Evolutionary conservation across 2,113 vertebrate genomes (phyloP), one percentile per base, ranked within the genome.

Genomic region (Atlantisia rogersi): DNA sequence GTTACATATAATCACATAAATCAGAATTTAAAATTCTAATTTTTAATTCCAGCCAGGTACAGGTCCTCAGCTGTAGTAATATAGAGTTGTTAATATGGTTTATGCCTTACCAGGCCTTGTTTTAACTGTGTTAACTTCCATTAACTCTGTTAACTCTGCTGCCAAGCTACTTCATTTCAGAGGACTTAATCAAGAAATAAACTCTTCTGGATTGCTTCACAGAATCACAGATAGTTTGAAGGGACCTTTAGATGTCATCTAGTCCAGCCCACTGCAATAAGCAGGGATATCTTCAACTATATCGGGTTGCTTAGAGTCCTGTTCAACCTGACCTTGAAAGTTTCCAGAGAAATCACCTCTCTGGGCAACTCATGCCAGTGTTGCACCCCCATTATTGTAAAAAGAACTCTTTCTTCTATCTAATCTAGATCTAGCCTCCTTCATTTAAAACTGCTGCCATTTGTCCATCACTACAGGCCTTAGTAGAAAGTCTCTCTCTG

Each of bases 381-480:
- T 31, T 55, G 55, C 21, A 40, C 9, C 37, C 68, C 4, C 1
- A 4, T n/a, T 65, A 52, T 0, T 1, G 0, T 28, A 80, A 86
- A 44, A 67, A 53, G 25, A 71, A 9, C 3, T 32, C 16, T 68
- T 80, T 29, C 28, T 63, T 76, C 3, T 20, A 22, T 21, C 40
- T 68, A 37, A 59, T 35, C 21, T 73, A n/a, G 71, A 73, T n/a
- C 25, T 37, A 56, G 1, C 11, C 10, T 39, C 15, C 62, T 76
- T n/a, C 18, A 56, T 31, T 82, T 26, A 74, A 83, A 93, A 58
- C 11, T 50, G 60, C 52, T 19, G 81, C 4, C 13, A 5, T 6
- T 32, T 44, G 13, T 35, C 25, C 44, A 25, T 35, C 28, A 64
- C 53, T 46, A 28, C 7, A 73, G 46, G 25, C 39, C 26, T 28